Evolutionary conservation across 2,888 invertebrate genomes (phyloP).

Genomic region (Spisula subtruncata): DNA sequence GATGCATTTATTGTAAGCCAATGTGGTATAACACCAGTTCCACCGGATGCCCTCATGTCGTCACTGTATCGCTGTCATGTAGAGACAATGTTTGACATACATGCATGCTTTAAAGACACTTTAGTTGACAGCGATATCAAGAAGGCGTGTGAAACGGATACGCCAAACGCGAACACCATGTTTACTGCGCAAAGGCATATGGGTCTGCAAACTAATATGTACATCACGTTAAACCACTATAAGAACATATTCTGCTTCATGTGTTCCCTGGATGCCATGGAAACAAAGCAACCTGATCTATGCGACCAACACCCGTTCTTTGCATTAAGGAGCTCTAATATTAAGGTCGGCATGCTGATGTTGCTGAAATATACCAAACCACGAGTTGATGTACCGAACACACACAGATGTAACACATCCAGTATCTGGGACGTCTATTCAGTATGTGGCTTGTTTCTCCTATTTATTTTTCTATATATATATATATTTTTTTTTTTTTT

Average conservation of each 20-base stretch:
- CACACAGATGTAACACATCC: not conserved
- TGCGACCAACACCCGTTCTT: not conserved
- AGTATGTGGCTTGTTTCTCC: not conserved
- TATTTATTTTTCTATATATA: too few species aligned
- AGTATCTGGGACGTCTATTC: not conserved
- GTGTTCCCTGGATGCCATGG: not conserved
- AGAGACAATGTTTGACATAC: not conserved
- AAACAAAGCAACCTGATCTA: not conserved
- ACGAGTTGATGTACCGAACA: not conserved
- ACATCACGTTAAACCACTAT: too few species aligned
- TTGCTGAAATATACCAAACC: not conserved
- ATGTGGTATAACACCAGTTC: not conserved
- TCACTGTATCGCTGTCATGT: not conserved
- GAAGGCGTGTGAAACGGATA: not conserved
- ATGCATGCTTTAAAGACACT: too few species aligned
- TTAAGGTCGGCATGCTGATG: too few species aligned
- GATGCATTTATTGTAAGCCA: constrained; percentile 3
- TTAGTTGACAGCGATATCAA: too few species aligned
- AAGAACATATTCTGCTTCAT: not conserved
- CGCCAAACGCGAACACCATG: not conserved
- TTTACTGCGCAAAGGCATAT: not conserved
- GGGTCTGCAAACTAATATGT: not conserved
- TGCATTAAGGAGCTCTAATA: too few species aligned
- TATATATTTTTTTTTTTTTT: too few species aligned
- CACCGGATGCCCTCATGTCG: not conserved